Conservation (phyloP, 1,140 invertebrate genomes). For the Apis cerana region DNA sequence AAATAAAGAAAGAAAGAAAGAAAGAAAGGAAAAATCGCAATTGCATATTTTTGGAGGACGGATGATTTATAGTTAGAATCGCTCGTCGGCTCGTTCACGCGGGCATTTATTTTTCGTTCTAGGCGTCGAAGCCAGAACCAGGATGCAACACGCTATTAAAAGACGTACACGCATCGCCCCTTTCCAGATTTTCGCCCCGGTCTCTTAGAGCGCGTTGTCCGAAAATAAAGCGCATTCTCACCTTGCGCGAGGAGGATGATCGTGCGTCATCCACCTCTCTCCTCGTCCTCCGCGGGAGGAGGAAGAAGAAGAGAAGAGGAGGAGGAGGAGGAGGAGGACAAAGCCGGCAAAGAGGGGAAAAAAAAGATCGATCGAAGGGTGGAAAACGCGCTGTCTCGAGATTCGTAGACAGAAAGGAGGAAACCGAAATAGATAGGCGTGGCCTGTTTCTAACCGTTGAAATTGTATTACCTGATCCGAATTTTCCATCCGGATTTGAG, state of each 20-base stretch:
- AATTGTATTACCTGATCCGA: not conserved
- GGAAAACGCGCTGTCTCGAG: not conserved
- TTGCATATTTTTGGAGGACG: not conserved
- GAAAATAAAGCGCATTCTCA: constrained; percentile 72
- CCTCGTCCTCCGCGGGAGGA: not conserved
- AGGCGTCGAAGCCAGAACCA: constrained; percentile 53
- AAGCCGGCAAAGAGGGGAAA: not conserved
- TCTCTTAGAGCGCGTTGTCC: constrained; percentile 67
- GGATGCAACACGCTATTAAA: constrained; percentile 72
- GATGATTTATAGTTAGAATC: no score
- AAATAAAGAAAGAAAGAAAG: not conserved
- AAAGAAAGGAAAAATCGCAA: not conserved
- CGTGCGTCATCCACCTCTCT: constrained; percentile 3
- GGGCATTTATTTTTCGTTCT: constrained; percentile 29
- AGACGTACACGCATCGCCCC: constrained; percentile 64
- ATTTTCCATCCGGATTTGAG: not conserved
- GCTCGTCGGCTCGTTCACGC: not conserved
- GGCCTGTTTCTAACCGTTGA: not conserved
- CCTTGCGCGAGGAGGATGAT: constrained; percentile 16
- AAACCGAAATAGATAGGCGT: constrained; percentile 7
- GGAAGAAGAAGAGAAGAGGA: no score
- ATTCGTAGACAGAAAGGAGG: not conserved
- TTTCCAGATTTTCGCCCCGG: constrained; percentile 68
- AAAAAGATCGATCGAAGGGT: constrained; percentile 9
- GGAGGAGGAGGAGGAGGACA: not conserved